phyloP scores from a whole-genome alignment of 2,888 invertebrate species.

The Gnatocerus cornutus region DNA sequence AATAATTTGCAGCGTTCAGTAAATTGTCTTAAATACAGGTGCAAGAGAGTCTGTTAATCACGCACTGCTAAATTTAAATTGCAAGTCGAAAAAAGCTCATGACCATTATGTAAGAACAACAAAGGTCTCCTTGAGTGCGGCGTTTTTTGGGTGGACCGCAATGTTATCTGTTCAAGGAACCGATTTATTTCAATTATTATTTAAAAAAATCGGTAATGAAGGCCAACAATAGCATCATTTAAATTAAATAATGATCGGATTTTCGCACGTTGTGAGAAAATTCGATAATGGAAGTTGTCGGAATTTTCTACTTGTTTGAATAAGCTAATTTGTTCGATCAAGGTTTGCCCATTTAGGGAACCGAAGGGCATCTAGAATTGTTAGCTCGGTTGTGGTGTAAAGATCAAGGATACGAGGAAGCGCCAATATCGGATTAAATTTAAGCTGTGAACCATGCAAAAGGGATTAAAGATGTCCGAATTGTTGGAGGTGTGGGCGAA shows the following conservation, averaged over 20 bases:
- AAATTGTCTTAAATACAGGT: slow-evolving; percentile 31
- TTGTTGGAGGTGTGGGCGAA: slow-evolving; percentile 24
- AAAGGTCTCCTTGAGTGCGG: slow-evolving; percentile 23
- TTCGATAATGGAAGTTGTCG: slow-evolving; percentile 15
- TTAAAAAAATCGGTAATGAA: slow-evolving; percentile 29
- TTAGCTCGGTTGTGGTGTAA: slow-evolving; percentile 38
- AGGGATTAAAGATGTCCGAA: slow-evolving; percentile 36
- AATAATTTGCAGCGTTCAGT: slow-evolving; percentile 25
- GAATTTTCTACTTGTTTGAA: slow-evolving; percentile 39
- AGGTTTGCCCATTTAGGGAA: slow-evolving; percentile 55
- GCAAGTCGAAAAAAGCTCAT: slow-evolving; percentile 12
- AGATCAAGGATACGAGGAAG: slow-evolving; percentile 46
- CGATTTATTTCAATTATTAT: slow-evolving; percentile 24
- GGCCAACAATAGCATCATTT: slow-evolving; percentile 26
- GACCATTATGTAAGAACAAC: slow-evolving; percentile 29
- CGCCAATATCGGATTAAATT: slow-evolving; percentile 30
- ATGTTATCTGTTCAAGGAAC: slow-evolving; percentile 34
- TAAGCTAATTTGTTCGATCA: slow-evolving; percentile 43
- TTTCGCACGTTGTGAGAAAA: slow-evolving; percentile 36
- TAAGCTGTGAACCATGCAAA: slow-evolving; percentile 15
- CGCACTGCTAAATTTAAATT: slow-evolving; percentile 22
- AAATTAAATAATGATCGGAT: no score
- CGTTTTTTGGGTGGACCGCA: slow-evolving; percentile 31
- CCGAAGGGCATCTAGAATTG: slow-evolving; percentile 49
- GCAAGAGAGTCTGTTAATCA: slow-evolving; percentile 19